A percentile compares a stretch with the other conserved stretches of the same genome.
These are phyloP conservation scores for Agrochola macilenta DNA, from an alignment of 2,888 invertebrate species.

Conservation along the genomic window DNA sequence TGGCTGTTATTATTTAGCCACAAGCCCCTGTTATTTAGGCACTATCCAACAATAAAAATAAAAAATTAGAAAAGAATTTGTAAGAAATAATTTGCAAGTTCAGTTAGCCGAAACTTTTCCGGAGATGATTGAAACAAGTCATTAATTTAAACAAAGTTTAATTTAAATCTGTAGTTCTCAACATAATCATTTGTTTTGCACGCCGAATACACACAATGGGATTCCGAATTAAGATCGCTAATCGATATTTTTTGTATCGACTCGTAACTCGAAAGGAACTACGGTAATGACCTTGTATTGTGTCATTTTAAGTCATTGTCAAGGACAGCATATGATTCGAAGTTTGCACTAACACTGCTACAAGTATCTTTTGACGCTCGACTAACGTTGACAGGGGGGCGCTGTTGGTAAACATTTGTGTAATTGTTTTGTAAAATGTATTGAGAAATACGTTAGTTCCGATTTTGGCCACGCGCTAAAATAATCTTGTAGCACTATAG, in stretches of 20 bases:
- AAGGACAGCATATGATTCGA: neutral
- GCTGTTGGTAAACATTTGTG: too few relatives aligned
- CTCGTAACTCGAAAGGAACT: slow-evolving; percentile 39
- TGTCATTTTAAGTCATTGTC: slow-evolving; percentile 25
- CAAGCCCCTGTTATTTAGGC: too few relatives aligned
- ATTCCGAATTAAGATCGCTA: slow-evolving; percentile 33
- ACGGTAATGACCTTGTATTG: slow-evolving; percentile 43
- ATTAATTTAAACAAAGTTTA: neutral
- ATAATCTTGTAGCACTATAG: too few relatives aligned
- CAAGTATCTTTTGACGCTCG: neutral
- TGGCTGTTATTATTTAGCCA: neutral
- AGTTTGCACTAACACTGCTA: neutral
- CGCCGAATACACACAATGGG: slow-evolving; percentile 38
- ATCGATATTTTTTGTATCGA: slow-evolving; percentile 48
- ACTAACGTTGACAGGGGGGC: too few relatives aligned
- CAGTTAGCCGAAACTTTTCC: neutral
- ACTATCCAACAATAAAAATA: too few relatives aligned
- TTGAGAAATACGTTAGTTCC: too few relatives aligned
- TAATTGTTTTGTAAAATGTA: too few relatives aligned
- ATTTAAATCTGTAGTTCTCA: slow-evolving; percentile 10
- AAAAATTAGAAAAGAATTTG: too few relatives aligned
- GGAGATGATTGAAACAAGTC: neutral
- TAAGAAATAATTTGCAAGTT: neutral
- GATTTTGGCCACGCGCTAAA: too few relatives aligned
- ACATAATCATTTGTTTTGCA: slow-evolving; percentile 26